Conservation (phyloP, 2,888 invertebrate species). For the Meteorus cinctellus region DNA sequence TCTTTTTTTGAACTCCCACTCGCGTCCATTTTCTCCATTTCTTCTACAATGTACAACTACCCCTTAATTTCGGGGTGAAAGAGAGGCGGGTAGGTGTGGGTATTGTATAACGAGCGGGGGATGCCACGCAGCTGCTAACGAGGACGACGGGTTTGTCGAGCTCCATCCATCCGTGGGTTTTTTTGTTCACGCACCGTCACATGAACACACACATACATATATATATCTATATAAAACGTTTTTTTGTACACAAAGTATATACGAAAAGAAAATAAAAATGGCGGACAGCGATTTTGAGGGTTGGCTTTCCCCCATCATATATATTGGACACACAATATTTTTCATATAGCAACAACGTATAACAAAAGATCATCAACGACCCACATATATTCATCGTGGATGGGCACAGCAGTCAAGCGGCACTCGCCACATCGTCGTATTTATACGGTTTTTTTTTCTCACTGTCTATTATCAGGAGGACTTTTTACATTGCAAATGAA, state of each 20-base stretch:
- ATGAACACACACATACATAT: constrained; percentile 37
- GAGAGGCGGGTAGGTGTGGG: constrained; percentile 51
- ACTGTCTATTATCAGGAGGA: background rate
- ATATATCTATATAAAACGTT: constrained; percentile 32
- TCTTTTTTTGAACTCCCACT: constrained; percentile 39
- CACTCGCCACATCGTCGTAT: background rate
- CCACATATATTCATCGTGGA: background rate
- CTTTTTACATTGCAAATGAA: constrained; percentile 8
- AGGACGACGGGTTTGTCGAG: constrained; percentile 62
- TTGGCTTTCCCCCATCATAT: constrained; percentile 16
- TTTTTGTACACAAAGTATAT: constrained; percentile 26
- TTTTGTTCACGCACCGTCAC: constrained; percentile 43
- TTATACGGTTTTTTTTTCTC: background rate
- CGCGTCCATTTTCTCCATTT: constrained; percentile 62
- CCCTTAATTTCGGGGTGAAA: constrained; percentile 41
- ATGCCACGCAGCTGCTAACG: constrained; percentile 71
- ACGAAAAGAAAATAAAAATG: constrained; percentile 48
- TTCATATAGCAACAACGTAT: constrained; percentile 35
- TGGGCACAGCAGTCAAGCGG: constrained; percentile 9
- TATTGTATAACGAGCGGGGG: constrained; percentile 71
- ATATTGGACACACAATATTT: constrained; percentile 40
- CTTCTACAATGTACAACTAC: constrained; percentile 44
- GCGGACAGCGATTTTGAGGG: constrained; percentile 45
- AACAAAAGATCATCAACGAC: constrained; percentile 29
- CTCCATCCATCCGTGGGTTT: constrained; percentile 49